Conservation (phyloP, 2,888 invertebrate species). For the Catocala sponsa region DNA sequence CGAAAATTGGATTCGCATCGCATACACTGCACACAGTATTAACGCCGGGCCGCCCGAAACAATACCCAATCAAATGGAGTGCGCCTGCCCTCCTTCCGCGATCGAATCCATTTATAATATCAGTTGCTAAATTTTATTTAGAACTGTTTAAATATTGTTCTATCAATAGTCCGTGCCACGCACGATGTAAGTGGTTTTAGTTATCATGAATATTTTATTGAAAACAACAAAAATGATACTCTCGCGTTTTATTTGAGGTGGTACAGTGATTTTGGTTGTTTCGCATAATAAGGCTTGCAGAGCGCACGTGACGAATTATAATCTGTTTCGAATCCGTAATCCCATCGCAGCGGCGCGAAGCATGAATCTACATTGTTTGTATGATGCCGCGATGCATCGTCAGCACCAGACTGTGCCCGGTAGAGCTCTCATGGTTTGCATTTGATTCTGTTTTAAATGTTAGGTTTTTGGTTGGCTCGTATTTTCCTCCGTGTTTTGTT, state of each 20-base stretch:
- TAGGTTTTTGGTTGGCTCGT: slow-evolving; percentile 20
- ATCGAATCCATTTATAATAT: slow-evolving; percentile 38
- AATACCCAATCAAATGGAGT: slow-evolving; percentile 81
- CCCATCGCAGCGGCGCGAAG: slow-evolving; percentile 55
- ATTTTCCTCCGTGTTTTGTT: slow-evolving; percentile 9
- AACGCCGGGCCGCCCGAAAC: slow-evolving; percentile 68
- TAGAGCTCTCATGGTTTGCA: slow-evolving; percentile 29
- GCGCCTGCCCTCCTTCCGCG: slow-evolving; percentile 39
- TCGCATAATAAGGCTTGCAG: slow-evolving; percentile 61
- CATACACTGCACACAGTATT: slow-evolving; percentile 70
- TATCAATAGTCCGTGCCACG: slow-evolving; percentile 7
- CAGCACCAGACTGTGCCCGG: slow-evolving; percentile 32
- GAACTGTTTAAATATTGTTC: slow-evolving; percentile 31
- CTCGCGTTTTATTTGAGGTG: slow-evolving; percentile 17
- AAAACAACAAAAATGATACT: neutral
- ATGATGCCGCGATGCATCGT: slow-evolving; percentile 34
- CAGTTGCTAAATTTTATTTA: slow-evolving; percentile 26
- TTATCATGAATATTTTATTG: slow-evolving; percentile 18
- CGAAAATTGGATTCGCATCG: slow-evolving; percentile 79
- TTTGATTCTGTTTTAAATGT: slow-evolving; percentile 38
- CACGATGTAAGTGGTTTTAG: slow-evolving; percentile 14
- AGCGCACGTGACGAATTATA: slow-evolving; percentile 74
- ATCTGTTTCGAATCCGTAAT: slow-evolving; percentile 67
- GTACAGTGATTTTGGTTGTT: slow-evolving; percentile 36
- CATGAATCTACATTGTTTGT: slow-evolving; percentile 64